Conservation (phyloP, 1,140 invertebrate genomes). For the Xylocopa sonorina region DNA sequence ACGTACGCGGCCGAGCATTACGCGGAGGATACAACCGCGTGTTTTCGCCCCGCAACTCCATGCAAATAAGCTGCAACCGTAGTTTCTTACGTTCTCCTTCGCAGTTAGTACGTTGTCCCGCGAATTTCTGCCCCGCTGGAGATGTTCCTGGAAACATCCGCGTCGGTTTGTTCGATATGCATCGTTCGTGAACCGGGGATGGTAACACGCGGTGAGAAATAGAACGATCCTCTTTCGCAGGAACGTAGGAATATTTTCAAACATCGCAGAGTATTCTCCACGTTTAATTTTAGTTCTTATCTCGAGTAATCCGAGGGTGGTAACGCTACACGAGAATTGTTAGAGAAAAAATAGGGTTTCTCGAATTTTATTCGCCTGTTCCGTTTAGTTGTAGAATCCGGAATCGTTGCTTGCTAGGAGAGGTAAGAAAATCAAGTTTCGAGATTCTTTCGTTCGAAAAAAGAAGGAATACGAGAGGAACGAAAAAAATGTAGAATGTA, state of each 20-base stretch:
- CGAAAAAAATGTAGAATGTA: background rate
- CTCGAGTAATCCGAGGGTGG: no score
- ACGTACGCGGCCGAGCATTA: conserved; percentile 16
- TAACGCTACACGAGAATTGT: no score
- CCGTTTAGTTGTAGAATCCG: no score
- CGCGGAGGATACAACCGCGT: conserved; percentile 22
- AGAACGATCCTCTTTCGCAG: background rate
- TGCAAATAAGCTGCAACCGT: conserved; percentile 9
- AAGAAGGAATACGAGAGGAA: background rate
- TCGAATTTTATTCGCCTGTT: no score
- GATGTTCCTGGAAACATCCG: background rate
- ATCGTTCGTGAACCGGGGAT: background rate
- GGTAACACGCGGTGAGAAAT: background rate
- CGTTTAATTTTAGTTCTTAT: no score
- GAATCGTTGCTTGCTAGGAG: no score
- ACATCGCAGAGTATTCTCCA: no score
- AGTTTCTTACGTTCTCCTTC: background rate
- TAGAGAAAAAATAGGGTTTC: no score
- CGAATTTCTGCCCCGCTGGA: background rate
- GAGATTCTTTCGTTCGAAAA: no score
- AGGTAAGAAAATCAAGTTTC: no score
- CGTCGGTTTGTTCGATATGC: conserved; percentile 6
- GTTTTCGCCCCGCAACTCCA: conserved; percentile 7
- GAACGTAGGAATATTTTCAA: no score
- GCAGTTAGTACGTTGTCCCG: conserved; percentile 14